Conservation (phyloP, 2,888 invertebrate species). For the Tetropium fuscum region DNA sequence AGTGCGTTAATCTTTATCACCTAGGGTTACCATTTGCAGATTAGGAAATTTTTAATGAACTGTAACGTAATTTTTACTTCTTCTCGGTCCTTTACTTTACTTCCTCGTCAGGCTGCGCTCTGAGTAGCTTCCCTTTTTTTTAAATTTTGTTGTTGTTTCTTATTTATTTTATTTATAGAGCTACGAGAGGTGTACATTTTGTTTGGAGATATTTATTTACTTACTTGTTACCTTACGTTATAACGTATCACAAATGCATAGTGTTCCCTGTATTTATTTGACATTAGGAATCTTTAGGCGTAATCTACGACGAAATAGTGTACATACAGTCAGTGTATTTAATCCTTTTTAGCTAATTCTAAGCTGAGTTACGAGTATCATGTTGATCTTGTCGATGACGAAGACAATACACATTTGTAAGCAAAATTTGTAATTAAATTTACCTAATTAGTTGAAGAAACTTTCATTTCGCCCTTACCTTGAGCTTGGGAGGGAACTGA, state of each 20-base stretch:
- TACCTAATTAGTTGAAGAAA: constrained; percentile 19
- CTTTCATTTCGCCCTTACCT: not conserved
- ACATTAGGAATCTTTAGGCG: constrained; percentile 7
- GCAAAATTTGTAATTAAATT: constrained; percentile 16
- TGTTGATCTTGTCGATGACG: constrained; percentile 35
- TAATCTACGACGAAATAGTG: constrained; percentile 13
- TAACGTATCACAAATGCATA: constrained; percentile 7
- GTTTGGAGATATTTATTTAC: constrained; percentile 35
- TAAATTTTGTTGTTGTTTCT: constrained; percentile 11
- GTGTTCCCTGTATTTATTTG: constrained; percentile 18
- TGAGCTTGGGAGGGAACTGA: too few species aligned
- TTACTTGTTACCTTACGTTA: constrained; percentile 7
- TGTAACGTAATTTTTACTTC: constrained; percentile 1
- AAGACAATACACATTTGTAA: constrained; percentile 46
- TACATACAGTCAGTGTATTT: constrained; percentile 19
- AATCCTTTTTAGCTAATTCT: constrained; percentile 13
- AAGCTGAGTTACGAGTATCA: constrained; percentile 9
- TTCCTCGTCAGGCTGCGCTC: constrained; percentile 6
- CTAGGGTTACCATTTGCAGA: constrained; percentile 19
- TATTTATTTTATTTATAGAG: constrained; percentile 36
- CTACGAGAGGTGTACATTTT: constrained; percentile 39
- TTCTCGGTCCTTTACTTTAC: not conserved
- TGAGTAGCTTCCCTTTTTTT: constrained; percentile 11
- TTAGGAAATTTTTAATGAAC: constrained; percentile 6
- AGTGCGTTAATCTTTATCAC: constrained; percentile 11